Conservation (phyloP, 2,888 invertebrate genomes). For the Caradrina clavipalpis region DNA sequence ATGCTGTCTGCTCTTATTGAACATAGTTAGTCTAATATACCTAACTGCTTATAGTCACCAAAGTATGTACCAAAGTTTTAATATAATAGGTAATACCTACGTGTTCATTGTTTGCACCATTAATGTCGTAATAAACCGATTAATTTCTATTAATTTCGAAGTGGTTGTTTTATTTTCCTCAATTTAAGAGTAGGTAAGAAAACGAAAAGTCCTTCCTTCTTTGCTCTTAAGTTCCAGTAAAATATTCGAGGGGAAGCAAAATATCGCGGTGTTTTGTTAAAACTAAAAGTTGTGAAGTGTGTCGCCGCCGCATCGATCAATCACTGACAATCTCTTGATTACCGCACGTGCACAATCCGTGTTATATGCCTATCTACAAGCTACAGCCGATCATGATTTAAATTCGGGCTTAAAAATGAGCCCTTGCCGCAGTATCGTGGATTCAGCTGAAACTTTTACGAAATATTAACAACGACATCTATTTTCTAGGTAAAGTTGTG, state of each 20-base stretch:
- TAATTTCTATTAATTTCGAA: constrained; percentile 48
- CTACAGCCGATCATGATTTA: neutral
- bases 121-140: constrained; percentile 56
- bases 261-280: constrained; percentile 2
- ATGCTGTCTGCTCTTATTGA: constrained; percentile 34
- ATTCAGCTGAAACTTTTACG: neutral
- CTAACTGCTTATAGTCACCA: constrained; percentile 44
- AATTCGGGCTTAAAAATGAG: neutral
- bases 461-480: no score
- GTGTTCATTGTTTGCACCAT: constrained; percentile 67
- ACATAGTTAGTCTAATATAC: constrained; percentile 22
- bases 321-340: constrained; percentile 18
- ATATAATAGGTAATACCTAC: constrained; percentile 47
- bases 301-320: constrained; percentile 25
- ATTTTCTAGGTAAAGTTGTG: no score
- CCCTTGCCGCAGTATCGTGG: neutral
- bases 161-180: constrained; percentile 36
- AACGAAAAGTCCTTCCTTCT: neutral
- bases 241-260: constrained; percentile 6
- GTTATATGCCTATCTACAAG: neutral
- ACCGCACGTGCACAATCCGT: neutral
- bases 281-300: constrained; percentile 17
- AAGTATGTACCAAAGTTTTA: constrained; percentile 57
- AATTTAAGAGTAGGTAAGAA: neutral
- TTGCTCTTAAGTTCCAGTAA: no score